phyloP scores from a whole-genome alignment of 2,888 invertebrate genomes.

The Phytoseiulus persimilis region DNA sequence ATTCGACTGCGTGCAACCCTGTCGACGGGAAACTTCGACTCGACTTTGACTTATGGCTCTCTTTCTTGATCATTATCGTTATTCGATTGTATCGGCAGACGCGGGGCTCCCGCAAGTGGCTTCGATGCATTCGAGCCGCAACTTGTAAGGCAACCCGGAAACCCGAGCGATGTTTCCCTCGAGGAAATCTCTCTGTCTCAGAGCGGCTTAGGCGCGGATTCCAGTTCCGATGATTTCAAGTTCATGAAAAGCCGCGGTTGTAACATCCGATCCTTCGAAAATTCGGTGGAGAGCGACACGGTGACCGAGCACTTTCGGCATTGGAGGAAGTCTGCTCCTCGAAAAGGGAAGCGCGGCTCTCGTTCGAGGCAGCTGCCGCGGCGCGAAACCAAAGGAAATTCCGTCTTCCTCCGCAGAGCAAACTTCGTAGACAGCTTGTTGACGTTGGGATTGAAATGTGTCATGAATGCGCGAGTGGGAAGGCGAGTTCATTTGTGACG shows the following conservation, averaged over 20 bases:
- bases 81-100: not conserved
- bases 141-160: not conserved
- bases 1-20: not conserved
- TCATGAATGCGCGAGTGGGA: not conserved
- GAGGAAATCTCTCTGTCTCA: not conserved
- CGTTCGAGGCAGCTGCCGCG: not conserved
- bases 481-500: not conserved
- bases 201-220: not conserved
- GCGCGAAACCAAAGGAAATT: not conserved
- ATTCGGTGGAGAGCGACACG: not conserved
- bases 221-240: not conserved
- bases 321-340: not conserved
- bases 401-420: not conserved
- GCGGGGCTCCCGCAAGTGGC: not conserved
- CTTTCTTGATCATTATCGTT: not conserved
- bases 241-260: not conserved
- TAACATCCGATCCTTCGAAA: not conserved
- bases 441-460: not conserved
- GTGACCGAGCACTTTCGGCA: too few species aligned
- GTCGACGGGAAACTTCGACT: not conserved
- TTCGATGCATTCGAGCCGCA: not conserved
- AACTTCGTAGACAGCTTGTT: not conserved
- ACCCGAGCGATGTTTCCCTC: not conserved
- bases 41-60: not conserved
- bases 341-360: not conserved